phyloP scores from a whole-genome alignment of 2,888 invertebrate genomes.

The Dolichomitus sp. region DNA sequence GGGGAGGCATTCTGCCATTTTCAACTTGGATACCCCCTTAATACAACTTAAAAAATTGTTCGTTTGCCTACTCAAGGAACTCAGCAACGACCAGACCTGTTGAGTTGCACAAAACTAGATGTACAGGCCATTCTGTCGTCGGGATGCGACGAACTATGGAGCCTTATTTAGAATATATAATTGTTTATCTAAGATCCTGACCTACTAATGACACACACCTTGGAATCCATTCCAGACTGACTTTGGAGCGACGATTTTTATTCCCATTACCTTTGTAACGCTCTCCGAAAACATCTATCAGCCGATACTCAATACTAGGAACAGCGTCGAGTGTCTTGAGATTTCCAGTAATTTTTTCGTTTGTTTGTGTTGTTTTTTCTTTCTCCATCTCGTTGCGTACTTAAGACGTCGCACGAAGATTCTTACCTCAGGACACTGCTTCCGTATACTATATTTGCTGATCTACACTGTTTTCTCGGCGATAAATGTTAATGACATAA shows the following conservation, averaged over 20 bases:
- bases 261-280: conserved; percentile 25
- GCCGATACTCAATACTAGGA: conserved; percentile 19
- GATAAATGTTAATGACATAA: conserved; percentile 66
- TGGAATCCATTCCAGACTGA: conserved; percentile 56
- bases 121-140: conserved; percentile 5
- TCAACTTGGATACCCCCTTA: no score
- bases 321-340: conserved; percentile 9
- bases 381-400: neutral
- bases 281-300: conserved; percentile 9
- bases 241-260: conserved; percentile 36
- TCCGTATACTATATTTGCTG: conserved; percentile 25
- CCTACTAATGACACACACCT: conserved; percentile 35
- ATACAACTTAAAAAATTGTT: neutral
- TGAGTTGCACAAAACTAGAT: conserved; percentile 34
- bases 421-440: neutral
- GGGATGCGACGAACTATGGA: neutral
- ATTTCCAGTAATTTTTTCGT: conserved; percentile 12
- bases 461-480: conserved; percentile 59
- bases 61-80: conserved; percentile 11
- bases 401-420: conserved; percentile 14
- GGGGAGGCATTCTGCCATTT: no score
- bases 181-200: conserved; percentile 23
- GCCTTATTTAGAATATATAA: conserved; percentile 24
- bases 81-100: conserved; percentile 23
- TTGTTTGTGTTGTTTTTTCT: neutral